Evolutionary conservation across 1,140 invertebrate species (phyloP).

Genomic region (Zaprionus inermis): DNA sequence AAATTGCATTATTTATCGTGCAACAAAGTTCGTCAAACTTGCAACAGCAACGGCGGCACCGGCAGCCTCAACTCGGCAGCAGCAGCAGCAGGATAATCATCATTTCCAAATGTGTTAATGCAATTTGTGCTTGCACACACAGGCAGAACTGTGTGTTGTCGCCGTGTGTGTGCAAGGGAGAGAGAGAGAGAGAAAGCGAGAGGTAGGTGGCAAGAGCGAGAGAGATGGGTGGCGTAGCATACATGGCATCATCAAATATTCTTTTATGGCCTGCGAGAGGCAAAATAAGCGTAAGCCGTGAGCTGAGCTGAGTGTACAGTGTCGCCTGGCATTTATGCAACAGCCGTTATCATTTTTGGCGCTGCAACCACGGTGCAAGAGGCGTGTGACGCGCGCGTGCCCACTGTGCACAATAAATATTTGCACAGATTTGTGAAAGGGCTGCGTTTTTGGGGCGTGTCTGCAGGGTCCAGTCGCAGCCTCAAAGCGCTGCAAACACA

Average conservation of each 20-base stretch:
- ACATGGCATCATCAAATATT: constrained; percentile 47
- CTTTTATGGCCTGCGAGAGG: constrained; percentile 38
- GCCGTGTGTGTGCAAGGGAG: background rate
- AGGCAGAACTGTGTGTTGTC: background rate
- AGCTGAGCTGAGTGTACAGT: constrained; percentile 15
- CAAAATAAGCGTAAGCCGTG: background rate
- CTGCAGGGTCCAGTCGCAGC: constrained; percentile 18
- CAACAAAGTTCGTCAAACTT: constrained; percentile 80
- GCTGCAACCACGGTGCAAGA: constrained; percentile 11
- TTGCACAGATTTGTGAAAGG: constrained; percentile 52
- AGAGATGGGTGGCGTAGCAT: background rate
- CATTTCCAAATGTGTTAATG: constrained; percentile 64
- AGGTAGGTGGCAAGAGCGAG: background rate
- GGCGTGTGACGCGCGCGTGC: no score
- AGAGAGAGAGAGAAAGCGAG: no score
- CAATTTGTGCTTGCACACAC: constrained; percentile 38
- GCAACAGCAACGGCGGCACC: constrained; percentile 12
- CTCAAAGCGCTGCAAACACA: constrained; percentile 17
- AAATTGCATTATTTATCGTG: constrained; percentile 81
- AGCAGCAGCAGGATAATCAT: constrained; percentile 50
- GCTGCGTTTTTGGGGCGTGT: constrained; percentile 32
- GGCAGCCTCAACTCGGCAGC: constrained; percentile 3
- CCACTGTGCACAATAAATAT: constrained; percentile 50
- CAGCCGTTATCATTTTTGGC: background rate
- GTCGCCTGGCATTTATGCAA: background rate